Conservation (phyloP, 2,888 invertebrate species). For the Scaptomyza caliginosa region DNA sequence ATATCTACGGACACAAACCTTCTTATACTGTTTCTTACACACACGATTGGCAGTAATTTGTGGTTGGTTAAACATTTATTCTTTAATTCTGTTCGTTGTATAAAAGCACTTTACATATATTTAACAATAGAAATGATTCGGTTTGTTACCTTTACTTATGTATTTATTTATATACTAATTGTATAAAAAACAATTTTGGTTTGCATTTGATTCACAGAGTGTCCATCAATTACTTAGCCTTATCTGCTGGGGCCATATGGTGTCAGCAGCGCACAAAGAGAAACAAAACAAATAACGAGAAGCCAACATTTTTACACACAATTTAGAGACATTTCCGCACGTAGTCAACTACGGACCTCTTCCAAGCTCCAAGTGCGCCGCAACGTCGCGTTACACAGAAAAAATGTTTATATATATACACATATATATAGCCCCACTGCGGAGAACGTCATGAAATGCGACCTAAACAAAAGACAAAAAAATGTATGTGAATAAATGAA, state of each 20-base stretch:
- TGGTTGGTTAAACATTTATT: slow-evolving; percentile 6
- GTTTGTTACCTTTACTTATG: slow-evolving; percentile 15
- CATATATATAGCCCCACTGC: slow-evolving; percentile 49
- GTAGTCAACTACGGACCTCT: slow-evolving; percentile 40
- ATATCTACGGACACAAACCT: slow-evolving; percentile 4
- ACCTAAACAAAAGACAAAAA: slow-evolving; percentile 27
- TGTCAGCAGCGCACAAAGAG: slow-evolving; percentile 41
- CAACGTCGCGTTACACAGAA: slow-evolving; percentile 42
- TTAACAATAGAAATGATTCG: neutral
- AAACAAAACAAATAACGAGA: slow-evolving; percentile 50
- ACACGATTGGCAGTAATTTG: slow-evolving; percentile 12
- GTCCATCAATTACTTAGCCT: slow-evolving; percentile 74
- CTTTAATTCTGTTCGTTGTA: slow-evolving; percentile 1
- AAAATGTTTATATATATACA: slow-evolving; percentile 5
- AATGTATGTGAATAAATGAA: slow-evolving; percentile 18
- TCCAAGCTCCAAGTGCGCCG: slow-evolving; percentile 56
- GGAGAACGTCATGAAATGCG: slow-evolving; percentile 59
- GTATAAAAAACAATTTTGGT: slow-evolving; percentile 36
- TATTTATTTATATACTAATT: slow-evolving; percentile 15
- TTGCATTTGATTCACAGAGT: slow-evolving; percentile 47
- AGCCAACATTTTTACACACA: slow-evolving; percentile 74
- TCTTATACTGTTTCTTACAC: slow-evolving; percentile 14
- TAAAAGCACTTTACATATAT: neutral
- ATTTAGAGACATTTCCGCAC: slow-evolving; percentile 80
- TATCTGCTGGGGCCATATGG: slow-evolving; percentile 74